These are phyloP conservation scores for Zaprionus africanus DNA, from an alignment of 1,140 invertebrate genomes.

Conservation along the genomic window DNA sequence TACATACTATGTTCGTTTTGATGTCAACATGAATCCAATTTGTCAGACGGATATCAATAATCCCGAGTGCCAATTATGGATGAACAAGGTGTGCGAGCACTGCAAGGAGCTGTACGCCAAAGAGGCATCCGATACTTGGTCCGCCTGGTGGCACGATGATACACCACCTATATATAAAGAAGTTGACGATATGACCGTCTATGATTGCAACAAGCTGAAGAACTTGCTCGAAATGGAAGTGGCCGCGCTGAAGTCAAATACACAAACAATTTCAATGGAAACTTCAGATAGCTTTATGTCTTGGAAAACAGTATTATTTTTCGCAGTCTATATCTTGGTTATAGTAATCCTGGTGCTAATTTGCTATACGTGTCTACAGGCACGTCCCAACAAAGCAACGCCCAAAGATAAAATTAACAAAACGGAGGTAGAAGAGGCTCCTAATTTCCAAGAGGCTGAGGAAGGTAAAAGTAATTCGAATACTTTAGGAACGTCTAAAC, in stretches of 20 bases:
- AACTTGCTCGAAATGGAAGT: slow-evolving; percentile 34
- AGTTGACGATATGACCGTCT: slow-evolving; percentile 46
- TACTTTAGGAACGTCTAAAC: not conserved
- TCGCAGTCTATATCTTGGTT: slow-evolving; percentile 8
- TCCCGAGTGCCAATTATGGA: slow-evolving; percentile 59
- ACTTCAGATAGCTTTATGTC: not conserved
- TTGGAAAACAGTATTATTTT: slow-evolving; percentile 17
- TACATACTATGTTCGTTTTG: not conserved
- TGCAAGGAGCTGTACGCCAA: slow-evolving; percentile 43
- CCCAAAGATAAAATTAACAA: not conserved
- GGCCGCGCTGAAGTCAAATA: not conserved
- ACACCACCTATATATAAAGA: slow-evolving; percentile 48
- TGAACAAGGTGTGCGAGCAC: slow-evolving; percentile 40
- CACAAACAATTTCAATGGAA: not conserved
- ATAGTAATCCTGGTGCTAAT: slow-evolving; percentile 6
- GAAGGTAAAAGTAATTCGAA: not conserved
- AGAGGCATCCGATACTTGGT: not conserved
- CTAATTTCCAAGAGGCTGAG: not conserved
- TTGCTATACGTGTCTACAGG: not conserved
- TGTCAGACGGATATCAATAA: slow-evolving; percentile 47
- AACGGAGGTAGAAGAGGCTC: not conserved
- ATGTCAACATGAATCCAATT: slow-evolving; percentile 58
- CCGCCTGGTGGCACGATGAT: slow-evolving; percentile 41
- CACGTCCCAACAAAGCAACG: rapidly evolving
- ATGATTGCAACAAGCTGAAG: slow-evolving; percentile 57